Evolutionary conservation across 2,888 invertebrate species (phyloP), one percentile per base, ranked within the genome.

Genomic region (Graphium colonna): DNA sequence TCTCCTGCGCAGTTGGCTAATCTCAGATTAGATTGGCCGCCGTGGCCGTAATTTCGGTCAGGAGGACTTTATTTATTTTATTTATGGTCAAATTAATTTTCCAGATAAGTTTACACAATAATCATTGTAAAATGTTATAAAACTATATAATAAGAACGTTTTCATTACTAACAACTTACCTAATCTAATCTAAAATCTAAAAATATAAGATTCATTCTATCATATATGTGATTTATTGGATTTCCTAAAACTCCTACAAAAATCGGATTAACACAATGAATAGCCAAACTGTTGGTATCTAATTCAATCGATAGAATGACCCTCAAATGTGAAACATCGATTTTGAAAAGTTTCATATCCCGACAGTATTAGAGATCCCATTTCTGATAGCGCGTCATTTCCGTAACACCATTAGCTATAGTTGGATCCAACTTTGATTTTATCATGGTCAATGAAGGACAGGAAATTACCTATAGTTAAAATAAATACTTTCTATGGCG

Each of bases 311-410:
- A 12, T 18, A 18, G 38, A 12, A 7, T 13, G 18, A 44, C 51
- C 52, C 43, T 53, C 39, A 13, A 39, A 12, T 41, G 7, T 36
- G 7, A 28, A 21, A 21, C 7, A 47, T 52, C 26, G 10, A 38
- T 48, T 17, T 18, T 15, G 31, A 51, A 28, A 53, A 40, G 31
- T 28, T 26, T 41, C 9, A 28, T 52, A 48, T 48, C 39, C 38
- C 36, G 48, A 42, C 39, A 17, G 13, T 38, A 49, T 49, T 18
- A 44, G n/a, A 53, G 53, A 53, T 53, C 42, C 8, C 3, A 53
- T 48, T 53, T 49, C 21, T 48, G 53, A 53, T 53, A 48, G 4
- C 12, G 13, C 39, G 4, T n/a, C 10, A 49, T 18, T 52, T 15
- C 28, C 9, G 16, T 17, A 36, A 12, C 39, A 18, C 39, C 18